Evolutionary conservation across 2,888 invertebrate genomes (phyloP).

Genomic region (Drosophila longiperda): DNA sequence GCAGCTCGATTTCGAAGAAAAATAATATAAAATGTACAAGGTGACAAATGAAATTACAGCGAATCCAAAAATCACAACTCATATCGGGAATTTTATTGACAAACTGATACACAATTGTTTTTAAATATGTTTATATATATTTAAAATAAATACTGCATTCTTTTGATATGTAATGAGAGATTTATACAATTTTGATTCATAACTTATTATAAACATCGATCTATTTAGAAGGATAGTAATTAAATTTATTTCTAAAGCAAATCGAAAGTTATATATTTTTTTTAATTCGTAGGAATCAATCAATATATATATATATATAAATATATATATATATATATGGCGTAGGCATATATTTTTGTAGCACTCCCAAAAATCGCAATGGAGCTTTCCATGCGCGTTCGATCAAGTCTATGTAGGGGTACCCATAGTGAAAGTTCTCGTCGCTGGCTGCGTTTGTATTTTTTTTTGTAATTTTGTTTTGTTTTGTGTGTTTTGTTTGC

Average conservation of each 20-base stretch:
- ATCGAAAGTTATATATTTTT: not conserved
- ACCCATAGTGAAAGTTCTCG: constrained; percentile 45
- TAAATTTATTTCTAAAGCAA: not conserved
- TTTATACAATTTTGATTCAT: not conserved
- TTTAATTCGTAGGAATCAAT: not conserved
- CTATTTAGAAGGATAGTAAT: not conserved
- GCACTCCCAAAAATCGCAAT: constrained; percentile 20
- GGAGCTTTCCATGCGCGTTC: constrained; percentile 32
- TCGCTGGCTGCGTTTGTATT: constrained; percentile 3
- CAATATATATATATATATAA: not conserved
- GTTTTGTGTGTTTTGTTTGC: not conserved
- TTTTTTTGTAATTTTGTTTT: constrained; percentile 15
- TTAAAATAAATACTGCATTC: not conserved
- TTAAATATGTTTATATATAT: not conserved
- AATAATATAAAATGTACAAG: too few relatives aligned
- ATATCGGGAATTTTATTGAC: not conserved
- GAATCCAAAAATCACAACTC: not conserved
- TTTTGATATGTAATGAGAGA: not conserved
- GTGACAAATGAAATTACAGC: not conserved
- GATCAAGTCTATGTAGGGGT: constrained; percentile 29
- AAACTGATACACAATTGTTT: not conserved
- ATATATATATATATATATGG: too few relatives aligned
- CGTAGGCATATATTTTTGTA: not conserved
- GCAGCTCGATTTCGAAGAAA: not conserved
- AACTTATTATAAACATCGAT: not conserved